Base-by-base conservation (phyloP, 2,797 vertebrate species). In the Corythornis leucogaster region DNA sequence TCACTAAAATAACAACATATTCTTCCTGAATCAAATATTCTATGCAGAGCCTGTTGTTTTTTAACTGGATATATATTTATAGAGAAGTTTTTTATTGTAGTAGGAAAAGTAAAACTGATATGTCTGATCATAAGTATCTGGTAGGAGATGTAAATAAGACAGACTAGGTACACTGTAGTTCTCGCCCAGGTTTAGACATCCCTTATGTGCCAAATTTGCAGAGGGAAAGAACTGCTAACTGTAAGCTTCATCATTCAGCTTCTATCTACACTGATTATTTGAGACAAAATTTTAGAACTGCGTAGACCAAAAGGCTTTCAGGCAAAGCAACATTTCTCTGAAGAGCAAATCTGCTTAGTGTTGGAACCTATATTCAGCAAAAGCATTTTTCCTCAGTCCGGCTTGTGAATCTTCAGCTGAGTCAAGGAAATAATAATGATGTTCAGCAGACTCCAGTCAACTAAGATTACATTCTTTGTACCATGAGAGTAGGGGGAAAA, bases 391-490 rank as follows among this genome's bases (percentile, higher is more conserved):
- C 71, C 59, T 21, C 24, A 15, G 88, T 94, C 35, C 70, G 82
- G 57, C 86, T 89, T 93, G 84, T 94, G 91, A 97, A 95, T 94
- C 84, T 85, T 95, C 74, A 80, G 22, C 85, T 73, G 80, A 97
- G 89, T 90, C 40, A 77, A 84, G 90, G 92, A 95, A 94, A 97
- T 88, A 85, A 83, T 84, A 82, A 82, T 97, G 97, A 98, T 95
- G 93, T 89, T 97, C 83, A 89, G 94, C 97, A 98, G 97, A 96
- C 88, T 90, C 54, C 59, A 95, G 93, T 84, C 80, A 92, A 91
- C 89, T 96, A 91, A 97, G 96, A 97, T 97, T 97, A 97, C 96
- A 94, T 97, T 97, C 94, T 97, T 97, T 94, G 84, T 96, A 90
- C 78, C 57, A 95, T 88, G 82, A 90, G 96, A 97, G 85, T 83